Conservation (phyloP, 2,797 vertebrate species). For the Halcyon smyrnensis region DNA sequence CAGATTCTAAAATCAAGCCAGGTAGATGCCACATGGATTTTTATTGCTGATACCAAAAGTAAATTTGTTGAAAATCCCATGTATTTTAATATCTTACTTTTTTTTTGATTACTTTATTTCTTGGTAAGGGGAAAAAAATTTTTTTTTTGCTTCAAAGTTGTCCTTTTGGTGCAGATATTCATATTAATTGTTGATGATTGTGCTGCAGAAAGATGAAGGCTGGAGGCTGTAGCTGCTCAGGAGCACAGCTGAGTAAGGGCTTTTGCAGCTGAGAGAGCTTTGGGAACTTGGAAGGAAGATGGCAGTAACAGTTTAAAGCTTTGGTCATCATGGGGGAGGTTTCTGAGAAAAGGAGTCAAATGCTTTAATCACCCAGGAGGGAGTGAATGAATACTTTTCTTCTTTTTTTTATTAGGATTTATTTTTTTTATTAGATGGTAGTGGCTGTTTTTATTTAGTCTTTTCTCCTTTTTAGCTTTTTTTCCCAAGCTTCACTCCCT, state of each 20-base stretch:
- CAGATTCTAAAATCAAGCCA: neutral
- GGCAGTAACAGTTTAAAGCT: slow-evolving; percentile 9
- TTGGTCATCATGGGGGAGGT: neutral
- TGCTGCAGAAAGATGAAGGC: neutral
- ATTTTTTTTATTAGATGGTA: neutral
- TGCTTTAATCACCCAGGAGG: neutral
- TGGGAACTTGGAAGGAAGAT: neutral
- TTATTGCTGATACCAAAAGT: neutral
- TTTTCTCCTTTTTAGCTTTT: neutral
- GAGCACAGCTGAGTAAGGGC: neutral
- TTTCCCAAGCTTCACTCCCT: neutral
- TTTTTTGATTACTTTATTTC: too few species aligned
- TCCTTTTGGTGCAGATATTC: neutral
- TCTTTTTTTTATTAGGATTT: neutral
- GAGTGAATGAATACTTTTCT: neutral
- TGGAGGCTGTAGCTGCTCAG: neutral
- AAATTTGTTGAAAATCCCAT: neutral
- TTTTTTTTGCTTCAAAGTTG: neutral
- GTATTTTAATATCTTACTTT: neutral
- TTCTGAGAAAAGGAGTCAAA: neutral
- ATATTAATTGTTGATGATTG: neutral
- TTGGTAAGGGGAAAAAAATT: too few species aligned
- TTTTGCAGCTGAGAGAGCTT: neutral
- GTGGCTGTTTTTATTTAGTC: neutral
- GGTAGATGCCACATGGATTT: neutral